A percentile compares a stretch with the other conserved stretches of the same genome.
Conservation (phyloP, 2,888 invertebrate genomes). For the Mechanitis messenoides region DNA sequence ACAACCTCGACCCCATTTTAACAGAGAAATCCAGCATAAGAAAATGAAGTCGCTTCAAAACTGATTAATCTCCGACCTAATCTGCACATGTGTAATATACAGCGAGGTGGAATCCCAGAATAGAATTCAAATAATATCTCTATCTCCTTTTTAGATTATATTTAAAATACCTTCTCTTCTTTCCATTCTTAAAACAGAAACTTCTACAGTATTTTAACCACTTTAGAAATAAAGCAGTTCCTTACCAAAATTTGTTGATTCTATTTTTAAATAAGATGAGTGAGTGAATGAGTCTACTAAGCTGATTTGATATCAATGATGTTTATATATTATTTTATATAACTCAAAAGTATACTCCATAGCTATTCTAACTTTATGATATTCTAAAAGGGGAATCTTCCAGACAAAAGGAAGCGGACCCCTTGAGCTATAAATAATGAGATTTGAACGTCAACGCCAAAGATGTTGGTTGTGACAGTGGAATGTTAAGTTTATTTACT, state of each 20-base stretch:
- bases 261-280: too few relatives aligned
- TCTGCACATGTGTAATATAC: background rate
- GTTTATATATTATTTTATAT: background rate
- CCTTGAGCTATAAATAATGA: constrained; percentile 61
- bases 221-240: too few relatives aligned
- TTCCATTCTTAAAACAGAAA: background rate
- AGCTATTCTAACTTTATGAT: constrained; percentile 19
- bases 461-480: constrained; percentile 31
- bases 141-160: too few relatives aligned
- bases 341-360: constrained; percentile 13
- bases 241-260: too few relatives aligned
- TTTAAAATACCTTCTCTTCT: too few relatives aligned
- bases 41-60: constrained; percentile 54
- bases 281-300: too few relatives aligned
- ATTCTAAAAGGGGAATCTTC: constrained; percentile 23
- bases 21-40: constrained; percentile 41
- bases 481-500: background rate
- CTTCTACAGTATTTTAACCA: too few relatives aligned
- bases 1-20: constrained; percentile 50
- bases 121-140: background rate
- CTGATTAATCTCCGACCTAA: constrained; percentile 60
- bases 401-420: constrained; percentile 39
- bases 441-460: constrained; percentile 48
- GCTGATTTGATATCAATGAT: background rate
- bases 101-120: background rate